These are phyloP conservation scores for Homarus americanus DNA, from an alignment of 1,140 invertebrate genomes.

Conservation along the genomic window DNA sequence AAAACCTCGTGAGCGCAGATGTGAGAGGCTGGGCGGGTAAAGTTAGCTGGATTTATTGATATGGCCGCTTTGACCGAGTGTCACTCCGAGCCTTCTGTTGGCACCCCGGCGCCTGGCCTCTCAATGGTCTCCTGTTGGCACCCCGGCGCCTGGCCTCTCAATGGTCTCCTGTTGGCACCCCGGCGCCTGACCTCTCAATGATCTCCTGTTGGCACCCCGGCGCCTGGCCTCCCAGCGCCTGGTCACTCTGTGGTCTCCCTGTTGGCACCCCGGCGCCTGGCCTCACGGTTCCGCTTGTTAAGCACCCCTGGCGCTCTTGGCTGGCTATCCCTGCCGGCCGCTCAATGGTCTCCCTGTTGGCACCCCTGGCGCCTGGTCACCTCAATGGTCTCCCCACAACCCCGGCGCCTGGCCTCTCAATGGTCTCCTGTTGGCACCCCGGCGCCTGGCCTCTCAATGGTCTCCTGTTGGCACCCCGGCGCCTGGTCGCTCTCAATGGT, in stretches of 20 bases:
- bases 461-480: neutral
- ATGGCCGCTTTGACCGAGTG: neutral
- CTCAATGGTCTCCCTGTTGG: neutral
- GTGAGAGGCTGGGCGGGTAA: slow-evolving; percentile 8
- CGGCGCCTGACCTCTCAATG: no score
- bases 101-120: neutral
- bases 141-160: no score
- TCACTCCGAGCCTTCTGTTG: neutral
- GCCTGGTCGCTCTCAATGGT: neutral
- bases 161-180: no score
- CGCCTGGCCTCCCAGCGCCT: neutral
- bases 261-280: neutral
- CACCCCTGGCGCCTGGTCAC: no score
- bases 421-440: neutral
- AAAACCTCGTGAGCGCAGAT: neutral
- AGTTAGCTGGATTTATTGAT: slow-evolving; percentile 32
- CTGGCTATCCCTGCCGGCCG: no score
- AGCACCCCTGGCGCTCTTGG: no score
- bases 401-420: no score
- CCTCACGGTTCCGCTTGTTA: no score
- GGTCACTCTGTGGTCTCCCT: neutral
- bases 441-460: no score
- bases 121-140: neutral
- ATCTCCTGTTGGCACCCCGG: neutral
- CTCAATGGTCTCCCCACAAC: no score